Base-by-base conservation (phyloP, 2,888 invertebrate genomes). In the Thelaira solivaga region DNA sequence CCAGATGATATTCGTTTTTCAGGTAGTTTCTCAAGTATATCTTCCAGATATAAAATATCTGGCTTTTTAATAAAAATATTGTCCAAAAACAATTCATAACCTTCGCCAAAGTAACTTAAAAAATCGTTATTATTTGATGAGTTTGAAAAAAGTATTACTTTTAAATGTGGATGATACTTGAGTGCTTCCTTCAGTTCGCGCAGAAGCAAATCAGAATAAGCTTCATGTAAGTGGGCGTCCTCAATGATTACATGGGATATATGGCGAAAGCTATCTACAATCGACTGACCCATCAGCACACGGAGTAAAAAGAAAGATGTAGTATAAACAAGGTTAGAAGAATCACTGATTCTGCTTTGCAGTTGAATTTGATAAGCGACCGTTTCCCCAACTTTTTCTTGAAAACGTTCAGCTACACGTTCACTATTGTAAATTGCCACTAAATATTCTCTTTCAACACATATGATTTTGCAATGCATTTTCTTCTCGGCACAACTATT, bases 141-240 rank as follows among this genome's bases (percentile, higher is more conserved):
- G 31, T 97, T 97, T 1, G 97, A 97, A 96, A 98, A 97, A 64
- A 98, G 91, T 53, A 98, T 91, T 0, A 98, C 88, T 84, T 93
- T 94, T 36, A 97, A 90, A 76, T 94, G 91, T 74, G 92, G 92
- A 86, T 92, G 92, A 67, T 92, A 91, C 0, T 91, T 90, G 41
- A 96, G 87, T 3, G 93, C 91, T 84, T 96, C 95, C 39, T 94
- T 91, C 59, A 98, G 89, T 11, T 95, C 94, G 68, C 96, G 94
- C 67, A 98, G 90, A 45, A 98, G 68, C 13, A 98, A 96, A 90
- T 98, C 98, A 76, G 95, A 94, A 87, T 95, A 94, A 84, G 95
- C 93, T 88, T 97, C 96, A 0, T 97, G 91, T 87, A 97, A 96
- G 88, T 98, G 97, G 18, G 97, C 93, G 89, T 98, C 98, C 88